These are phyloP conservation scores for Meganola albula DNA, from an alignment of 2,888 invertebrate species.

Conservation along the genomic window DNA sequence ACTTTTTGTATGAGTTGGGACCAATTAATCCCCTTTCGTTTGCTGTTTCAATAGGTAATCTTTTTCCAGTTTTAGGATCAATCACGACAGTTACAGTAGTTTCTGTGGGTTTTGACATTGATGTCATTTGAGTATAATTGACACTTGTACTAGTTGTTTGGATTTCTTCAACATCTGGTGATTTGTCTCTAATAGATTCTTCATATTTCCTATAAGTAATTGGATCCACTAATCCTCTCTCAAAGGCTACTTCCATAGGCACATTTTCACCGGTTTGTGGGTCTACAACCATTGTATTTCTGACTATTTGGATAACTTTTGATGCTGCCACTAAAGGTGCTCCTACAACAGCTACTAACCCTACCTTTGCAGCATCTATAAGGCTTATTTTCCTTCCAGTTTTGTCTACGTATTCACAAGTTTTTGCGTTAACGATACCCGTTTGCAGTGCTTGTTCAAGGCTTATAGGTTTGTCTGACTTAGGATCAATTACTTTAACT, in stretches of 20 bases:
- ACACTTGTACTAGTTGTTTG: conserved; percentile 33
- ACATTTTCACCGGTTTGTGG: conserved; percentile 88
- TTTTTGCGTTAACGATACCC: conserved; percentile 84
- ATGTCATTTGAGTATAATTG: conserved; percentile 37
- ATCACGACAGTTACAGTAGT: conserved; percentile 72
- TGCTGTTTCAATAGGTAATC: conserved; percentile 86
- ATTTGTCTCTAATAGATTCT: conserved; percentile 57
- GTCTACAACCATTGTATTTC: conserved; percentile 82
- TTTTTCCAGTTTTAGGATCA: conserved; percentile 88
- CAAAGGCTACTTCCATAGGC: conserved; percentile 88
- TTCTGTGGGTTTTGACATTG: conserved; percentile 28
- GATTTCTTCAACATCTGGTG: conserved; percentile 44
- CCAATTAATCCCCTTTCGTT: conserved; percentile 79
- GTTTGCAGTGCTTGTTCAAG: conserved; percentile 86
- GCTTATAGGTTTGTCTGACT: conserved; percentile 80
- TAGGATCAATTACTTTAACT: conserved; percentile 84
- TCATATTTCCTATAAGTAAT: conserved; percentile 73
- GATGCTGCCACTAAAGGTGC: conserved; percentile 85
- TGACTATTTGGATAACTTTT: conserved; percentile 82
- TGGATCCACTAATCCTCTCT: conserved; percentile 83
- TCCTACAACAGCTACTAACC: conserved; percentile 85
- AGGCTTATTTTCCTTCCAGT: conserved; percentile 82
- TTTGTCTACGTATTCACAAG: conserved; percentile 82
- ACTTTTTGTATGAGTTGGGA: conserved; percentile 52
- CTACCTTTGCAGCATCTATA: conserved; percentile 86